Base-by-base conservation (phyloP, 1,140 invertebrate genomes). In the Scaptomyza graminum region DNA sequence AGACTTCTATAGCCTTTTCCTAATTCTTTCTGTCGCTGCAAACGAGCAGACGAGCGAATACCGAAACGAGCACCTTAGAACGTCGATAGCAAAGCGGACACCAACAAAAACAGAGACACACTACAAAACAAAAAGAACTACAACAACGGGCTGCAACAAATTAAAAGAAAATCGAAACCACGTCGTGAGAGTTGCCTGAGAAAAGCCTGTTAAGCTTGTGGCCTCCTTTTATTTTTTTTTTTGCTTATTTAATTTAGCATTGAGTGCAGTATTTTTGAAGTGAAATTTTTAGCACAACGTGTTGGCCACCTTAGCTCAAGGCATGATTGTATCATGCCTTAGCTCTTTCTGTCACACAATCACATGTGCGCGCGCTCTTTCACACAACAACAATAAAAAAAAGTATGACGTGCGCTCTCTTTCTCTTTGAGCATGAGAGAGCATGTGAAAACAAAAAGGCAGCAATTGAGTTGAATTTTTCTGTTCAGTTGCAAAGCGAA, bases 41-140 rank as follows among this genome's bases (percentile, higher is more conserved):
- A 47, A 34, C 25, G 55, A 12, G 67, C 16, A 41, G 57, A 31
- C 51, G 25, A 18, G 31, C 18, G 37, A 59, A 63, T 4, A 65
- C n/a, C n/a, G n/a, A 46, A 70, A 22, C 57, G 13, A 51, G 50
- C 12, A 16, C 41, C 47, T 49, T 68, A 28, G 71, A 74, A 74
- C 57, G 31, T 56, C 2, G 28, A 69, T 6, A 69, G 4, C 66
- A 74, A 74, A 74, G 52, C 52, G 16, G 39, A 74, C 22, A 15
- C n/a, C 3, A 74, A 74, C 71, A 69, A 74, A 74, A 74, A 74
- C 71, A 74, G 59, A 74, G 46, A 25, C 50, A 25, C 2, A 31
- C 5, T 3, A 4, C 18, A 39, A 57, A 51, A 9, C 12, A 50
- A 41, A 44, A 37, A 12, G 15, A 34, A 11, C 7, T 2, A 9